Evolutionary conservation across 1,140 invertebrate genomes (phyloP).

Genomic region (Chironomus tepperi): DNA sequence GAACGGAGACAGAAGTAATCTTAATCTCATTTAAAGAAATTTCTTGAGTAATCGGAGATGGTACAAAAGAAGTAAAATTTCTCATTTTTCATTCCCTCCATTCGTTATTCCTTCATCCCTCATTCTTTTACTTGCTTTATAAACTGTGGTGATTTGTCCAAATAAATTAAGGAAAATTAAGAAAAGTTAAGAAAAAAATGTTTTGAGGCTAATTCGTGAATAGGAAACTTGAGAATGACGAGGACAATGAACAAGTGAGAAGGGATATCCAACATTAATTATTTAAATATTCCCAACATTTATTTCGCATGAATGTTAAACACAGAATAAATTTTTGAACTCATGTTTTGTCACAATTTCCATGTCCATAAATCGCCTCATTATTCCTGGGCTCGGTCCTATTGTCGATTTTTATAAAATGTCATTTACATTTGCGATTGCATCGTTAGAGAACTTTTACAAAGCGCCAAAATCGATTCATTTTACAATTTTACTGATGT

Average conservation of each 20-base stretch:
- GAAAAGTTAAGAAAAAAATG: not conserved
- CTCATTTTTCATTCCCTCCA: slow-evolving; percentile 13
- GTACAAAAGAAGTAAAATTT: not conserved
- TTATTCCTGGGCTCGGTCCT: not conserved
- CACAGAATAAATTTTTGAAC: not conserved
- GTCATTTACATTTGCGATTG: not conserved
- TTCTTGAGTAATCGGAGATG: slow-evolving; percentile 4
- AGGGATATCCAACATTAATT: not conserved
- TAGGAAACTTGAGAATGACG: not conserved
- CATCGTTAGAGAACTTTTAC: not conserved
- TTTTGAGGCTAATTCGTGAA: slow-evolving; percentile 3
- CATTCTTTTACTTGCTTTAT: not conserved
- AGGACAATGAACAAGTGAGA: not conserved
- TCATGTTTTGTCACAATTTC: not conserved
- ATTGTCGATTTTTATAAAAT: not conserved
- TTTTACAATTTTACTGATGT: not conserved
- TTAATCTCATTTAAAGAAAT: not conserved
- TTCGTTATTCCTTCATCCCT: not conserved
- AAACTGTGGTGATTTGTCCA: slow-evolving; percentile 12
- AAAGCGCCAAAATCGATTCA: not conserved
- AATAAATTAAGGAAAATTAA: slow-evolving; percentile 11
- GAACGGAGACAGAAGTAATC: not conserved
- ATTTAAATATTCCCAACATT: not conserved
- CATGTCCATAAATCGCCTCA: no score
- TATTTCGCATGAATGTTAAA: not conserved